phyloP scores from a whole-genome alignment of 2,113 vertebrate species.

The Malurus alboscapulatus region DNA sequence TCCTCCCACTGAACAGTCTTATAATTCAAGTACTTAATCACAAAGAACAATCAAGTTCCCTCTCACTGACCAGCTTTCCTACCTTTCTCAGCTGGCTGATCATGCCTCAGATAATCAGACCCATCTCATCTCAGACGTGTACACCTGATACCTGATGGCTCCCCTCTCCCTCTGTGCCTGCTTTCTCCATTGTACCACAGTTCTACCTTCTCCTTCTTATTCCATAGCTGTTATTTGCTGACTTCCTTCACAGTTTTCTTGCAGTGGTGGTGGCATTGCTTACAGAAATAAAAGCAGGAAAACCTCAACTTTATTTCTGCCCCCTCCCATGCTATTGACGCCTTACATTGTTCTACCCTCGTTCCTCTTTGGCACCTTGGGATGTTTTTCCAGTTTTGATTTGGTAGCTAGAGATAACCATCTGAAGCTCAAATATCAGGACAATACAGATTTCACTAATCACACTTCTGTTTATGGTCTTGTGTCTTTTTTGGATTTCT shows the following conservation, averaged over 20 bases:
- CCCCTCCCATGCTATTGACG: not conserved
- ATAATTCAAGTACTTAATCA: conserved; percentile 61
- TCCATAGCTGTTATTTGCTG: not conserved
- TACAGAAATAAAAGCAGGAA: not conserved
- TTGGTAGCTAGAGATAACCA: not conserved
- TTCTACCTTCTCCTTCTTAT: not conserved
- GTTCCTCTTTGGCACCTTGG: not conserved
- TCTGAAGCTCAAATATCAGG: not conserved
- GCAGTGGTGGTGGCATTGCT: not conserved
- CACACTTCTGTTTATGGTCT: not conserved
- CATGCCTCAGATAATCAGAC: not conserved
- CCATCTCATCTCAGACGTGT: not conserved
- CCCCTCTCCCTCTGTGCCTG: not conserved
- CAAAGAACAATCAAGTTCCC: conserved; percentile 40
- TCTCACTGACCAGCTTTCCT: not conserved
- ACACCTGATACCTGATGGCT: not conserved
- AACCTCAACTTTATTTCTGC: not conserved
- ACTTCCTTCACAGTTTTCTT: not conserved
- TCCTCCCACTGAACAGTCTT: conserved; percentile 34
- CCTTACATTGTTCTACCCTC: not conserved
- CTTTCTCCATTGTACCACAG: not conserved
- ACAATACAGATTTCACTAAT: not conserved
- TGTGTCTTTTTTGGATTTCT: not conserved
- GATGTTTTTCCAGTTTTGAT: not conserved
- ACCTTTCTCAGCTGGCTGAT: conserved; percentile 4